Evolutionary conservation across 2,888 invertebrate genomes (phyloP).

Genomic region (Nomada fucata): DNA sequence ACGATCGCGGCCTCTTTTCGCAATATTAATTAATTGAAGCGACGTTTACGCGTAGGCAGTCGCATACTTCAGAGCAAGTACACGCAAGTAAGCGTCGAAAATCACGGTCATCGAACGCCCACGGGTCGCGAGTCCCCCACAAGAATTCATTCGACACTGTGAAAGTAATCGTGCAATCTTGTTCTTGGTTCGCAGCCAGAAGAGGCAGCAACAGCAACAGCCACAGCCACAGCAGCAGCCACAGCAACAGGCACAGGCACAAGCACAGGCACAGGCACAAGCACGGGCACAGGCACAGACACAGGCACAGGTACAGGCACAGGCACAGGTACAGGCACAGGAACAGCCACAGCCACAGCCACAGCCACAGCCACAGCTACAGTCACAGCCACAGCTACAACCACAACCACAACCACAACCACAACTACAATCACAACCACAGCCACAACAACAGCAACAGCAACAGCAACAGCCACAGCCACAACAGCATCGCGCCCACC

Average conservation of each 20-base stretch:
- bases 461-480: constrained; percentile 84
- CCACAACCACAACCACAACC: constrained; percentile 80
- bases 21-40: constrained; percentile 22
- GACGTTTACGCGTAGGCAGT: not conserved
- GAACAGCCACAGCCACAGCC: too few relatives aligned
- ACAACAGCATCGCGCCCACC: constrained; percentile 10
- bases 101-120: constrained; percentile 26
- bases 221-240: constrained; percentile 62
- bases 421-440: constrained; percentile 83
- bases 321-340: constrained; percentile 67
- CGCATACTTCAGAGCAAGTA: not conserved
- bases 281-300: constrained; percentile 79
- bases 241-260: constrained; percentile 72
- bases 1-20: not conserved
- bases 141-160: constrained; percentile 41
- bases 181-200: constrained; percentile 78
- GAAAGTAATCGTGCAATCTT: constrained; percentile 60
- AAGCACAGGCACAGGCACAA: constrained; percentile 81
- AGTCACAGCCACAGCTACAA: constrained; percentile 82
- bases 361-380: constrained; percentile 83
- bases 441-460: constrained; percentile 80
- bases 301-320: constrained; percentile 38
- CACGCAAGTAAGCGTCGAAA: not conserved
- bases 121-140: constrained; percentile 21
- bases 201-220: constrained; percentile 85